Conservation (phyloP, 2,113 vertebrate species). For the Dinomys branickii region DNA sequence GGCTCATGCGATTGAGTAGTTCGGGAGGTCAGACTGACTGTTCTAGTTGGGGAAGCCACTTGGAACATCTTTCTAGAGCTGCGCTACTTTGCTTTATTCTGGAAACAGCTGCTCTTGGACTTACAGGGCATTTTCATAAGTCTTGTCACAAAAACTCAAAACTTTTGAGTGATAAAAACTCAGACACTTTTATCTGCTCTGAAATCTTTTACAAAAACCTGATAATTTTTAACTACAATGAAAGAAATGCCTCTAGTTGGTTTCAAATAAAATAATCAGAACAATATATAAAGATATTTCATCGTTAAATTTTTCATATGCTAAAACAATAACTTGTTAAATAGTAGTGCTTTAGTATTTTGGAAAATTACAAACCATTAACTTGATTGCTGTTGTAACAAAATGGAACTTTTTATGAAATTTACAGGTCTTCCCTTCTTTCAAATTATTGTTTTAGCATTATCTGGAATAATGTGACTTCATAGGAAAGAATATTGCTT, state of each 20-base stretch:
- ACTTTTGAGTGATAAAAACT: neutral
- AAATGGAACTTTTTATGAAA: neutral
- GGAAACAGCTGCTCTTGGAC: neutral
- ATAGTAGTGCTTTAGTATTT: neutral
- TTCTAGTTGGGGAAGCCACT: too few species aligned
- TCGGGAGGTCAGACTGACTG: neutral
- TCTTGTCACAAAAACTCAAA: neutral
- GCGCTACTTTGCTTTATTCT: neutral
- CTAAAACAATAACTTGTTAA: conserved; percentile 7
- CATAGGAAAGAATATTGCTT: neutral
- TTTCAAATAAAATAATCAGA: neutral
- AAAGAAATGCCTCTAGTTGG: neutral
- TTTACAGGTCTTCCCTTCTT: neutral
- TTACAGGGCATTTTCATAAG: neutral
- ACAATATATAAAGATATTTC: neutral
- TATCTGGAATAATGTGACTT: neutral
- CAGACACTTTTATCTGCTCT: neutral
- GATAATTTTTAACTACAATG: neutral
- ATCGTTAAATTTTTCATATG: neutral
- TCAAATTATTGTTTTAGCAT: neutral
- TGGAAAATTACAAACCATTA: neutral
- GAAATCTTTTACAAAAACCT: neutral
- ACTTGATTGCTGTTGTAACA: neutral
- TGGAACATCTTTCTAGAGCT: neutral
- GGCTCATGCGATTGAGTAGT: neutral